phyloP scores from a whole-genome alignment of 2,888 invertebrate species.

The Yponomeuta sedellus region DNA sequence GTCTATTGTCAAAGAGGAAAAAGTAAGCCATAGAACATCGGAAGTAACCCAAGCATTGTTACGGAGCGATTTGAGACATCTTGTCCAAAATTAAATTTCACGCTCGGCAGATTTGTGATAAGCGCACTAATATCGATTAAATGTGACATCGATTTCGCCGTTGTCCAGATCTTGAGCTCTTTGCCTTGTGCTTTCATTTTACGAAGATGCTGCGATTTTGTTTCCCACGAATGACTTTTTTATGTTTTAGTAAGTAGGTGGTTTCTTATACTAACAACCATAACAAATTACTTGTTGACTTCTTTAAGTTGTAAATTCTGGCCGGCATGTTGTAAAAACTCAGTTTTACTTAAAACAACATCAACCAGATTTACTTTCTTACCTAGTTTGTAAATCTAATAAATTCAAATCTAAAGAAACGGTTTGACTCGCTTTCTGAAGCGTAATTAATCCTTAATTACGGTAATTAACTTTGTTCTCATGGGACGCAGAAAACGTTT shows the following conservation, averaged over 20 bases:
- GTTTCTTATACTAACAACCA: not conserved
- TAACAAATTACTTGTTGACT: not conserved
- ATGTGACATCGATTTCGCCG: slow-evolving; percentile 11
- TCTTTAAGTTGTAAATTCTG: not conserved
- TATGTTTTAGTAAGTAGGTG: not conserved
- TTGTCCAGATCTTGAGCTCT: not conserved
- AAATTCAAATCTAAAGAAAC: not conserved
- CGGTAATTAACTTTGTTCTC: not conserved
- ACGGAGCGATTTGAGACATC: not conserved
- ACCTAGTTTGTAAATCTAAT: not conserved
- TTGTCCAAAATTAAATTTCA: slow-evolving; percentile 61
- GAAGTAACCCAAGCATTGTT: slow-evolving; percentile 19
- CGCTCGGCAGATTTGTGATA: slow-evolving; percentile 47
- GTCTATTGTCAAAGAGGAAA: slow-evolving; percentile 17
- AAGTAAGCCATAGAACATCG: slow-evolving; percentile 21
- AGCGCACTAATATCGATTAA: slow-evolving; percentile 34
- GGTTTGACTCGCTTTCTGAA: not conserved
- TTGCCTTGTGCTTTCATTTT: slow-evolving; percentile 9
- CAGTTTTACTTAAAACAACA: too few species aligned
- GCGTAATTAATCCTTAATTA: not conserved
- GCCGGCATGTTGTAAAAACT: too few species aligned
- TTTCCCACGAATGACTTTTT: not conserved
- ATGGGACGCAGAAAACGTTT: not conserved
- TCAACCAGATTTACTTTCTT: not conserved
- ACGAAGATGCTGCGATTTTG: not conserved